phyloP scores from a whole-genome alignment of 2,797 vertebrate species.

The Sebastes cheni region DNA sequence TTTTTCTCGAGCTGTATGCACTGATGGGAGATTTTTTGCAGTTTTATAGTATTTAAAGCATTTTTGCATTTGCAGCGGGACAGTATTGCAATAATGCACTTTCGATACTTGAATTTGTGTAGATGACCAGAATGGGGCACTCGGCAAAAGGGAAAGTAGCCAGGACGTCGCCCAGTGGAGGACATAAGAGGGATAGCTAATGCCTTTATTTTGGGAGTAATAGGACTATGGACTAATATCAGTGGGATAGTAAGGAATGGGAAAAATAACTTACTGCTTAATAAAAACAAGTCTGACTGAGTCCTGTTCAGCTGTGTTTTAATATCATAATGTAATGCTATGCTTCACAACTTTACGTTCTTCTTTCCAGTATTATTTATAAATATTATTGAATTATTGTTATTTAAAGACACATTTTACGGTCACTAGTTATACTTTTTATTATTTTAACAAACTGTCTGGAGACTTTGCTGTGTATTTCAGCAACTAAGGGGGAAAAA shows the following conservation, averaged over 20 bases:
- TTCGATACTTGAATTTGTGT: constrained; percentile 97
- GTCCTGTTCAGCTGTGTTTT: constrained; percentile 16
- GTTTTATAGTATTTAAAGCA: constrained; percentile 98
- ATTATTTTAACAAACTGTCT: not conserved
- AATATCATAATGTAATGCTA: not conserved
- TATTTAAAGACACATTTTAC: not conserved
- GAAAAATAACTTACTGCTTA: constrained; percentile 77
- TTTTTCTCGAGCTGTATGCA: constrained; percentile 79
- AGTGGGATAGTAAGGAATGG: constrained; percentile 60
- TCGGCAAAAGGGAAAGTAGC: constrained; percentile 66
- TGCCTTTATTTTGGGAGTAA: constrained; percentile 70
- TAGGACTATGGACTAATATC: constrained; percentile 68
- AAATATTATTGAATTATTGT: not conserved
- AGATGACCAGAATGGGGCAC: constrained; percentile 65
- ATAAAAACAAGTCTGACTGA: constrained; percentile 79
- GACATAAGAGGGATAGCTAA: constrained; percentile 46
- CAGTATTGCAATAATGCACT: constrained; percentile 99
- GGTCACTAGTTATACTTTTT: not conserved
- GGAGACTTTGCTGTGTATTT: not conserved
- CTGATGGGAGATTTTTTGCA: constrained; percentile 88
- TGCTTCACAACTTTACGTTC: not conserved
- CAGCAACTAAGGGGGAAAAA: not conserved
- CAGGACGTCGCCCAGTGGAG: constrained; percentile 38
- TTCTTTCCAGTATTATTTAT: not conserved
- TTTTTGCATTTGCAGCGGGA: constrained; percentile 99